Evolutionary conservation across 23 tunicate genomes (phyloP), one percentile per base, ranked within the genome.

Genomic region (Aplidium turbinatum): DNA sequence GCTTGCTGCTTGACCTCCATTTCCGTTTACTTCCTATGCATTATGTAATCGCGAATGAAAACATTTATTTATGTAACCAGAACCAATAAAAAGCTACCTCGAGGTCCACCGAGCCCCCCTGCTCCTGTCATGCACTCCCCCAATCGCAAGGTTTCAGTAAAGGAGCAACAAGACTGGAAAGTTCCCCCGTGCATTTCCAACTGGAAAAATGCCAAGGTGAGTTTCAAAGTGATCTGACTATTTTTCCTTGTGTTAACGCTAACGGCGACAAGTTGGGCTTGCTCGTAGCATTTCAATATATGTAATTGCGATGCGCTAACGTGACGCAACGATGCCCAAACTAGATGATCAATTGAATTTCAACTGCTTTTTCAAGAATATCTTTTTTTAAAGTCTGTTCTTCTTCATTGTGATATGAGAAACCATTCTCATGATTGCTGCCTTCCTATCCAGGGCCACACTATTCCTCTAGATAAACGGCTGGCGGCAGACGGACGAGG

Each of bases 81-180:
- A 36, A 94, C 99, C 19, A 94, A 94, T 73, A 94, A 94, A 47
- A 94, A 94, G 77, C 68, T 94, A 4, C 99, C 99, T 2, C 90
- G 81, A 7, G 99, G 99, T 18, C 99, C 99, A 0, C 99, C 99
- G 9, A 81, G 89, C 52, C 99, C 99, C 0, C 99, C 99, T 29
- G 92, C 99, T 23, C 99, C 99, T n/a, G 92, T 94, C 1, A 94
- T 94, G 90, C 99, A 94, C 47, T 94, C 99, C 1, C 99, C 99
- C 31, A 94, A 82, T 35, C 72, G 95, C 23, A 94, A 94, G 68
- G 79, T 94, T 9, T 47, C 99, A 20, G 94, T 86, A 26, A 94
- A 87, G 33, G 99, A 94, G 50, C 99, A 94, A 58, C 94, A 86
- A 61, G 99, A 87, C 42, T 94, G 99, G 99, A 87, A 78, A 70